A percentile compares a stretch with the other conserved stretches of the same genome.
Conservation (phyloP, 2,113 vertebrate genomes). For the Podarcis cretensis region DNA sequence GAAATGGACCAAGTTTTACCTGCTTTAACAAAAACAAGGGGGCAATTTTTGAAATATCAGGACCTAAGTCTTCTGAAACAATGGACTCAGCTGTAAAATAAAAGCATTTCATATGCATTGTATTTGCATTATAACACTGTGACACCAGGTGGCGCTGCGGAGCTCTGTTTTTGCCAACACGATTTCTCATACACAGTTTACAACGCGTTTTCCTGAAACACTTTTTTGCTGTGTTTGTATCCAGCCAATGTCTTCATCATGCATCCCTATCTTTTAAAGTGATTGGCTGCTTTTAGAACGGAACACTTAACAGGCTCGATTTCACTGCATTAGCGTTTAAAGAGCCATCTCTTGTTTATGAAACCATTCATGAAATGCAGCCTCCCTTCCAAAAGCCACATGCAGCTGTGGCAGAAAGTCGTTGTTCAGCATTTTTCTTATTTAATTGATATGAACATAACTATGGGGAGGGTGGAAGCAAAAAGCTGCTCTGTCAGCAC, state of each 20-base stretch:
- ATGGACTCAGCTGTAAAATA: too few relatives aligned
- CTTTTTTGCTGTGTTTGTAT: too few relatives aligned
- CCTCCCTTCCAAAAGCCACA: neutral
- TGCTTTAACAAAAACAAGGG: neutral
- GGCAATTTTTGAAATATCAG: neutral
- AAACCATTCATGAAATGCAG: neutral
- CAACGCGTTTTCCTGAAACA: too few relatives aligned
- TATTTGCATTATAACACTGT: too few relatives aligned
- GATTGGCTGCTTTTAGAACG: constrained; percentile 1
- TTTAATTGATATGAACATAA: neutral
- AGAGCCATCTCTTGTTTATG: neutral
- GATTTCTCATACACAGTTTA: too few relatives aligned
- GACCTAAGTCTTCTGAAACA: neutral
- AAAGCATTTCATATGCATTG: too few relatives aligned
- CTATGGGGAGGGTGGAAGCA: neutral
- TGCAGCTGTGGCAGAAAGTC: neutral
- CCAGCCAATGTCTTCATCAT: neutral
- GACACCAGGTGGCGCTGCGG: too few relatives aligned
- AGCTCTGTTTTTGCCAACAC: too few relatives aligned
- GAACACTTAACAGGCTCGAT: neutral
- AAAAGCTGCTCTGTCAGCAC: neutral
- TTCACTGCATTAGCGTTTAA: neutral
- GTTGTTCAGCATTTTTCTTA: neutral
- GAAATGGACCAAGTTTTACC: neutral
- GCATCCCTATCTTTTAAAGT: neutral